These are phyloP conservation scores for Himalopsyche tibetana DNA, from an alignment of 2,888 invertebrate species.

Conservation along the genomic window DNA sequence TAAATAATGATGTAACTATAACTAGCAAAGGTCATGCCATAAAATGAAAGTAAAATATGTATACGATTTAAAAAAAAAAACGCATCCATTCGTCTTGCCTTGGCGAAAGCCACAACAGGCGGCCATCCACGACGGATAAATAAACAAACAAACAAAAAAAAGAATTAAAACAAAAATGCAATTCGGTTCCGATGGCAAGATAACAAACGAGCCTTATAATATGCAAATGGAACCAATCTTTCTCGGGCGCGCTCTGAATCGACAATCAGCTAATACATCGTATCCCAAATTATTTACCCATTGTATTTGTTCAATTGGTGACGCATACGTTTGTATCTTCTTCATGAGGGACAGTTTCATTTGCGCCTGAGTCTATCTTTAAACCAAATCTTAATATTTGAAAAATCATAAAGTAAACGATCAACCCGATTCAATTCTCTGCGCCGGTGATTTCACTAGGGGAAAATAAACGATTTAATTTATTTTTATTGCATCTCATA, in stretches of 20 bases:
- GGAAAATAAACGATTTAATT: conserved; percentile 29
- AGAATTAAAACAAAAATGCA: conserved; percentile 21
- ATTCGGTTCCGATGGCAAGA: conserved; percentile 45
- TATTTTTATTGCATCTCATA: conserved; percentile 34
- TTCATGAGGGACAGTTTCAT: not conserved
- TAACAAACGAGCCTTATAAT: conserved; percentile 50
- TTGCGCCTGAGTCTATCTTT: conserved; percentile 3
- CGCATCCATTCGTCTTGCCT: not conserved
- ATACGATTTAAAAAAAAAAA: not conserved
- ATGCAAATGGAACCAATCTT: conserved; percentile 54
- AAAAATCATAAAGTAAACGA: not conserved
- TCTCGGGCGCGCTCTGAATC: conserved; percentile 47
- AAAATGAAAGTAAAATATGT: not conserved
- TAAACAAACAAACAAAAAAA: conserved; percentile 31
- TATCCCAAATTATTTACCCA: conserved; percentile 47
- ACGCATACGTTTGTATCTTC: conserved; percentile 32
- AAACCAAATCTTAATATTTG: not conserved
- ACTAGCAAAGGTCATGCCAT: not conserved
- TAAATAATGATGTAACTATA: not conserved
- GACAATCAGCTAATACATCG: conserved; percentile 44
- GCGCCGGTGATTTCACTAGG: conserved; percentile 23
- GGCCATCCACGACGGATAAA: conserved; percentile 31
- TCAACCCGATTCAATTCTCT: conserved; percentile 3
- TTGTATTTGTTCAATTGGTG: conserved; percentile 36
- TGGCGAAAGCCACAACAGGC: conserved; percentile 27